These are phyloP conservation scores for Leptopilina drosophilae DNA, from an alignment of 2,888 invertebrate species.

Conservation along the genomic window DNA sequence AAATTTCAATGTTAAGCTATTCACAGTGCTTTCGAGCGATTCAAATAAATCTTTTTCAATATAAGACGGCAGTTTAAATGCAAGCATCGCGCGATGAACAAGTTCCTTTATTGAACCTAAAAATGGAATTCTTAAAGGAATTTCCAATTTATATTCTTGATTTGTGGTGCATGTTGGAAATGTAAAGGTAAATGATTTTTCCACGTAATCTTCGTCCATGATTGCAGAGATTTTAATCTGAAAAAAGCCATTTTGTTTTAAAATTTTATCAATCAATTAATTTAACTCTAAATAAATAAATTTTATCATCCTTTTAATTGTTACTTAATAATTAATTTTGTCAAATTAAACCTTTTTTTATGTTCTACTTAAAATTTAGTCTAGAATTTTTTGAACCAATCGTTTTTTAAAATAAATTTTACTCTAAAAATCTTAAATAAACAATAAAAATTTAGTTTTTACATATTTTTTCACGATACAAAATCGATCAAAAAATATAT, in stretches of 20 bases:
- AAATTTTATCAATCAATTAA: no score
- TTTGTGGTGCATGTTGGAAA: constrained; percentile 81
- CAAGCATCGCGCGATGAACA: constrained; percentile 82
- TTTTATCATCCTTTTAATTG: no score
- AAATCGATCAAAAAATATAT: no score
- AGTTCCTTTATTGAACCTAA: constrained; percentile 81
- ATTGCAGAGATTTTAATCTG: constrained; percentile 45
- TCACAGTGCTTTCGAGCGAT: constrained; percentile 82
- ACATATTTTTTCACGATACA: no score
- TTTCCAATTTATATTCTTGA: constrained; percentile 79
- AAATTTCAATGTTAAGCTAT: constrained; percentile 82
- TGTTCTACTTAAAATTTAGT: no score
- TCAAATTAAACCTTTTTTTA: no score
- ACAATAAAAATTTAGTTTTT: no score
- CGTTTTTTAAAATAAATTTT: no score
- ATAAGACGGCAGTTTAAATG: constrained; percentile 85
- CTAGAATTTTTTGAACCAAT: no score
- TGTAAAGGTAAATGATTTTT: constrained; percentile 76
- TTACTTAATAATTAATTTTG: no score
- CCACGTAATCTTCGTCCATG: constrained; percentile 66
- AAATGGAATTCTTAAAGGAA: constrained; percentile 82
- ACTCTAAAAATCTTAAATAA: no score
- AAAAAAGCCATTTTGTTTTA: neutral
- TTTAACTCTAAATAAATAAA: no score
- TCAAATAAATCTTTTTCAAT: constrained; percentile 82